Evolutionary conservation across 1,140 invertebrate genomes (phyloP).

Genomic region (Bombus confusus): DNA sequence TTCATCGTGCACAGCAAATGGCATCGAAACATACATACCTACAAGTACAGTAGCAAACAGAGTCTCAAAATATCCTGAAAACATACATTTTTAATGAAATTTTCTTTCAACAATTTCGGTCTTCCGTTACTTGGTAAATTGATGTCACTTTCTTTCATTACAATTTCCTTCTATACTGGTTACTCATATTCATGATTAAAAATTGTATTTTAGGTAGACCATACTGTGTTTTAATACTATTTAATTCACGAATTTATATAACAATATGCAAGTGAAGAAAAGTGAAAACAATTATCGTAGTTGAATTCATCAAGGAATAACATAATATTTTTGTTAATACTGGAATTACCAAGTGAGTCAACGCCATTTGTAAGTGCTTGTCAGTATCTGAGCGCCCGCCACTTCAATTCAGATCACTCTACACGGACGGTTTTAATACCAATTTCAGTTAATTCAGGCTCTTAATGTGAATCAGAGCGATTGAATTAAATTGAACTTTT

Average conservation of each 20-base stretch:
- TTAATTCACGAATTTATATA: neutral
- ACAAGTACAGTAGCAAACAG: neutral
- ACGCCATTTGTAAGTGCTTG: neutral
- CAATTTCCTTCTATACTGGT: neutral
- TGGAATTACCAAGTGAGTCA: neutral
- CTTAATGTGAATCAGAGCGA: slow-evolving; percentile 54
- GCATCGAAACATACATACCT: neutral
- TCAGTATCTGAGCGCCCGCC: neutral
- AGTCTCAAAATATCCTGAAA: neutral
- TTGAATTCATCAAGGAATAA: neutral
- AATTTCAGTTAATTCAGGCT: slow-evolving; percentile 50
- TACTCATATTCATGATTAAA: neutral
- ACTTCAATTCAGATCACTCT: slow-evolving; percentile 29
- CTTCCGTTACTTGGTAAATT: neutral
- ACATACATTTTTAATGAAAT: neutral
- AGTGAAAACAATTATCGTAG: neutral
- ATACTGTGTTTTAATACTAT: neutral
- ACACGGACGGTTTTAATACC: slow-evolving; percentile 47
- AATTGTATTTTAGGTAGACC: neutral
- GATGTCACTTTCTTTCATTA: too few relatives aligned
- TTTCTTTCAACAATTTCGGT: neutral
- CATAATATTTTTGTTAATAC: neutral
- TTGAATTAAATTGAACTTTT: slow-evolving; percentile 56
- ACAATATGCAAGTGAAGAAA: neutral
- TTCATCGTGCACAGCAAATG: slow-evolving; percentile 1